Conservation (phyloP, 2,888 invertebrate genomes). For the Ischnura elegans region DNA sequence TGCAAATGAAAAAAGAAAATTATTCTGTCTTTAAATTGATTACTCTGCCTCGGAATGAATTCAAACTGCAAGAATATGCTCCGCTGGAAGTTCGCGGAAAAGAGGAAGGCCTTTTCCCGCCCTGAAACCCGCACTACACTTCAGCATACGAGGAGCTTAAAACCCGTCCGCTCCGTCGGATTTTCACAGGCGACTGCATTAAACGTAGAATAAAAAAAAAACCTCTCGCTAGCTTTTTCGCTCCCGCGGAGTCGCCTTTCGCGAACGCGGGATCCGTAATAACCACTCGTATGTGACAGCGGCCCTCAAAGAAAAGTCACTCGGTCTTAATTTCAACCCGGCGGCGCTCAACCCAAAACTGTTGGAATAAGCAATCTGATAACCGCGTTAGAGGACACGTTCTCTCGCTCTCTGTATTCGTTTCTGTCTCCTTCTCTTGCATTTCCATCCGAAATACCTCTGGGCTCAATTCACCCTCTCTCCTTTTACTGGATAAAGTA, state of each 20-base stretch:
- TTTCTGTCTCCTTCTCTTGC: neutral
- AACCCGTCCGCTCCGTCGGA: neutral
- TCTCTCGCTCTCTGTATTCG: too few species aligned
- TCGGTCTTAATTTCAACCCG: neutral
- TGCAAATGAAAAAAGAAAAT: neutral
- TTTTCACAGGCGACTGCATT: neutral
- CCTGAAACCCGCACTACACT: neutral
- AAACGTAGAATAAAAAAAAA: too few species aligned
- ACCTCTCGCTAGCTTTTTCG: neutral
- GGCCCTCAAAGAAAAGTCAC: slow-evolving; percentile 4
- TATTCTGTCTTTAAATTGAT: neutral
- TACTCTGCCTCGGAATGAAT: neutral
- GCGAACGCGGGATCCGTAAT: neutral
- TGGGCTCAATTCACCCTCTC: neutral
- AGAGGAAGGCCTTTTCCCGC: neutral
- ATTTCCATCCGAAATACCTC: neutral
- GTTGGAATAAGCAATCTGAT: slow-evolving; percentile 26
- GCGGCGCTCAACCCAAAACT: neutral
- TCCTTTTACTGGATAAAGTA: neutral
- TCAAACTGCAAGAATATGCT: neutral
- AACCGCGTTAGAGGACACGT: neutral
- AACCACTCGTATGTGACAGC: neutral
- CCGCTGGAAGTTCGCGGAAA: neutral
- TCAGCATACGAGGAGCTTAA: neutral
- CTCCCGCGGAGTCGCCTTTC: neutral